phyloP scores from a whole-genome alignment of 1,140 invertebrate genomes.

The Zaprionus ghesquierei region DNA sequence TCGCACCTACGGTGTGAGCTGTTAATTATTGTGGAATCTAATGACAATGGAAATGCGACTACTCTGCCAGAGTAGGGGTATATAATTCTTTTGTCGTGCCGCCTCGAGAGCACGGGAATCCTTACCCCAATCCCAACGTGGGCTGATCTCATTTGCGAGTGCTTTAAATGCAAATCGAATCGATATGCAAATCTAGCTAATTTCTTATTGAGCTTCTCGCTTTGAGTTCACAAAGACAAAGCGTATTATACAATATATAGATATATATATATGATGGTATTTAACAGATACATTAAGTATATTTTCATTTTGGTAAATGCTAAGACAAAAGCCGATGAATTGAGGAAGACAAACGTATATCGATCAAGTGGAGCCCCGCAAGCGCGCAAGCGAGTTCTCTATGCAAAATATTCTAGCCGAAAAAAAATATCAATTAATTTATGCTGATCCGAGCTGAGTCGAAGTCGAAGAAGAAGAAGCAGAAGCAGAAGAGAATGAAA shows the following conservation, averaged over 20 bases:
- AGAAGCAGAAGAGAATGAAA: slow-evolving; percentile 1
- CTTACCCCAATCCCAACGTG: neutral
- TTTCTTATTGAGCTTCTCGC: slow-evolving; percentile 35
- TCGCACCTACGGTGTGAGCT: slow-evolving; percentile 33
- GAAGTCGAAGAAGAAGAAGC: neutral
- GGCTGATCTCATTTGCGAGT: slow-evolving; percentile 37
- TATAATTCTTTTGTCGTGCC: slow-evolving; percentile 46
- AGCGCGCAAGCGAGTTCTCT: slow-evolving; percentile 29
- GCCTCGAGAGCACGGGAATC: slow-evolving; percentile 17
- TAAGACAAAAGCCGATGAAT: slow-evolving; percentile 37
- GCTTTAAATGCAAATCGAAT: slow-evolving; percentile 37
- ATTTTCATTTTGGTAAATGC: slow-evolving; percentile 21
- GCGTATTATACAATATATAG: slow-evolving; percentile 6
- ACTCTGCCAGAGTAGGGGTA: neutral
- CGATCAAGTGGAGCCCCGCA: slow-evolving; percentile 32
- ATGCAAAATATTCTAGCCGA: slow-evolving; percentile 17
- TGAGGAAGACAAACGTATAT: slow-evolving; percentile 63
- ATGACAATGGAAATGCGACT: slow-evolving; percentile 35
- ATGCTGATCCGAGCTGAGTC: slow-evolving; percentile 20
- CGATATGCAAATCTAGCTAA: slow-evolving; percentile 44
- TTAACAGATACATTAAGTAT: neutral
- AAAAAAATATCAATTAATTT: slow-evolving; percentile 33
- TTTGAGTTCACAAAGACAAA: slow-evolving; percentile 25
- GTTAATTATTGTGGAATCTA: slow-evolving; percentile 37
- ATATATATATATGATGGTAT: neutral